Conservation (phyloP, 2,888 invertebrate genomes). For the Pammene aurita region DNA sequence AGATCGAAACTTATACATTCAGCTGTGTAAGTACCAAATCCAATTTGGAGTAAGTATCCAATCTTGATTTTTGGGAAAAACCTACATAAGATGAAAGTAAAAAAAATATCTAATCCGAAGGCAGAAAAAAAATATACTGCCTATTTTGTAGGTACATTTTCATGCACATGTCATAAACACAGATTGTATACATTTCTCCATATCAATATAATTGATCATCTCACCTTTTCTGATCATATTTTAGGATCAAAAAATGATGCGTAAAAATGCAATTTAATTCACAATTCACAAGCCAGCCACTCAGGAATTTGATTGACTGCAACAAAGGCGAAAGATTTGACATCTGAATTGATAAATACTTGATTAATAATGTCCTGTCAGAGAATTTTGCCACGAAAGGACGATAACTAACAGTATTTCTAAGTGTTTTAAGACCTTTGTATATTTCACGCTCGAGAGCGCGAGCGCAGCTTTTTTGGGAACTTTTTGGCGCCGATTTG, state of each 20-base stretch:
- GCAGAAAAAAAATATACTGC: too few relatives aligned
- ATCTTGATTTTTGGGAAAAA: too few relatives aligned
- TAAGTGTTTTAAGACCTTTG: background rate
- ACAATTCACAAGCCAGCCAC: constrained; percentile 20
- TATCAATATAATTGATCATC: background rate
- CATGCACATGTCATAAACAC: background rate
- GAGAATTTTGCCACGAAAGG: constrained; percentile 1
- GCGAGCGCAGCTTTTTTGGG: constrained; percentile 47
- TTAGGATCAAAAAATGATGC: background rate
- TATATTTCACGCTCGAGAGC: background rate
- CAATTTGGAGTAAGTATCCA: too few relatives aligned
- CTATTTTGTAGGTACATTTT: too few relatives aligned
- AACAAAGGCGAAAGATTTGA: constrained; percentile 27
- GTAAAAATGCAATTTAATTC: constrained; percentile 15
- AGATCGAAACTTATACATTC: background rate
- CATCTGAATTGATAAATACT: constrained; percentile 37
- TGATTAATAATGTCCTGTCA: constrained; percentile 44
- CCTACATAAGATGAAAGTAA: too few relatives aligned
- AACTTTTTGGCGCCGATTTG: constrained; percentile 51
- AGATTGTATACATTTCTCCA: background rate
- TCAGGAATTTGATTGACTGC: constrained; percentile 31
- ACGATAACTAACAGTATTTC: constrained; percentile 38
- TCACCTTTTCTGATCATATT: background rate
- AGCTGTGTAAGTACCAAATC: background rate
- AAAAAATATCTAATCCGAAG: too few relatives aligned